phyloP scores from a whole-genome alignment of 2,113 vertebrate genomes.

The Crypturellus undulatus region DNA sequence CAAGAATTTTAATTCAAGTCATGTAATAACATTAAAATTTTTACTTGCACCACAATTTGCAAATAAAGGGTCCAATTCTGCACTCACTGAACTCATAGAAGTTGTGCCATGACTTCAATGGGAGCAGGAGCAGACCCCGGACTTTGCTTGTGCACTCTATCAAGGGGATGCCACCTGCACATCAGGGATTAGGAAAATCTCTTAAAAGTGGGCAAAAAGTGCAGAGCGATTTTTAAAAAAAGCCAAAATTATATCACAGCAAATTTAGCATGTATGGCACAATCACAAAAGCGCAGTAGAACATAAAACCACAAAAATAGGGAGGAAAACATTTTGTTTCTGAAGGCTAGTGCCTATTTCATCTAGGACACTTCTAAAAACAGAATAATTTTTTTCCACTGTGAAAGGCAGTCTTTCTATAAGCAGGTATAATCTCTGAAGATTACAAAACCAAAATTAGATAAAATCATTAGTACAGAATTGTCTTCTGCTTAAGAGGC shows the following conservation, averaged over 20 bases:
- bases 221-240: constrained; percentile 47
- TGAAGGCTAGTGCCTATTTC: constrained; percentile 5
- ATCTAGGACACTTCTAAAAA: constrained; percentile 17
- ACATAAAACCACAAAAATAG: constrained; percentile 41
- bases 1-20: constrained; percentile 36
- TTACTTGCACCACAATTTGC: constrained; percentile 64
- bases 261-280: constrained; percentile 52
- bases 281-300: constrained; percentile 45
- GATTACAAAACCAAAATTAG: neutral
- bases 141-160: constrained; percentile 59
- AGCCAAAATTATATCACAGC: constrained; percentile 50
- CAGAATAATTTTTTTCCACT: neutral
- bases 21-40: constrained; percentile 22
- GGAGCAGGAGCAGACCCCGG: constrained; percentile 71
- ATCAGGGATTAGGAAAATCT: constrained; percentile 65
- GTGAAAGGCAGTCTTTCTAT: neutral
- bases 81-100: constrained; percentile 72
- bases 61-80: constrained; percentile 72
- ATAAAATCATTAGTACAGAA: neutral
- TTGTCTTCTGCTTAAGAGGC: neutral
- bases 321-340: constrained; percentile 7
- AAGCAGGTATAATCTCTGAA: neutral
- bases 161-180: constrained; percentile 66
- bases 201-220: constrained; percentile 60
- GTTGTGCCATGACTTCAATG: constrained; percentile 70